phyloP scores from a whole-genome alignment of 1,140 invertebrate species.

The Drosophila melanica region DNA sequence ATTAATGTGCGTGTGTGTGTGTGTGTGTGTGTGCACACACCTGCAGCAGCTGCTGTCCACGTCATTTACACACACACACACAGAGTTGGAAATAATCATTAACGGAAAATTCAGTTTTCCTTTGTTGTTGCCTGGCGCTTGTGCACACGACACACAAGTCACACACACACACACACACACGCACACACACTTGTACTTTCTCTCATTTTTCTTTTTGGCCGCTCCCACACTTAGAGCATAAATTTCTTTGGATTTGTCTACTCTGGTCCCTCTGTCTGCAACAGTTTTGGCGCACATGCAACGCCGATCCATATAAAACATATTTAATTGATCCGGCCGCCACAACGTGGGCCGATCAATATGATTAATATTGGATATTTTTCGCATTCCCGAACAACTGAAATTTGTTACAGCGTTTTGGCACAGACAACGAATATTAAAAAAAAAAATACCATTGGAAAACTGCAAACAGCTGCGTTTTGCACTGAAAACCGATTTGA shows the following conservation, averaged over 20 bases:
- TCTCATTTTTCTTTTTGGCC: constrained; percentile 6
- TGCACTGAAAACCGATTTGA: constrained; percentile 8
- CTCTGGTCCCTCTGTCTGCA: constrained; percentile 22
- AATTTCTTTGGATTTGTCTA: constrained; percentile 17
- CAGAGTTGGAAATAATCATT: constrained; percentile 34
- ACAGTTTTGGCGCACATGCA: constrained; percentile 25
- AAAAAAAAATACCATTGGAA: constrained; percentile 40
- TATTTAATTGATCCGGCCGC: constrained; percentile 36
- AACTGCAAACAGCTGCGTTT: constrained; percentile 36
- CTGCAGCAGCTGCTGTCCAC: constrained; percentile 44
- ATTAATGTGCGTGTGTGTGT: constrained; percentile 17
- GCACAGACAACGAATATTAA: constrained; percentile 24
- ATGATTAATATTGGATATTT: constrained; percentile 13
- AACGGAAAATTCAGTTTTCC: constrained; percentile 48
- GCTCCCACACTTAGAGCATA: constrained; percentile 30
- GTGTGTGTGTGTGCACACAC: constrained; percentile 44
- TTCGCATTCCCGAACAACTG: not conserved
- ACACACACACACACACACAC: constrained; percentile 27
- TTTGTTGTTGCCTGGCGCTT: constrained; percentile 65
- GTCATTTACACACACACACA: constrained; percentile 42
- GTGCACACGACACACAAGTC: constrained; percentile 78
- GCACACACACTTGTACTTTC: constrained; percentile 31
- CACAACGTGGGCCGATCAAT: not conserved
- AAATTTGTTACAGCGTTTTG: constrained; percentile 41
- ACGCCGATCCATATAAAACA: constrained; percentile 34